phyloP scores from a whole-genome alignment of 2,797 vertebrate species.

The Gambelia wislizenii region DNA sequence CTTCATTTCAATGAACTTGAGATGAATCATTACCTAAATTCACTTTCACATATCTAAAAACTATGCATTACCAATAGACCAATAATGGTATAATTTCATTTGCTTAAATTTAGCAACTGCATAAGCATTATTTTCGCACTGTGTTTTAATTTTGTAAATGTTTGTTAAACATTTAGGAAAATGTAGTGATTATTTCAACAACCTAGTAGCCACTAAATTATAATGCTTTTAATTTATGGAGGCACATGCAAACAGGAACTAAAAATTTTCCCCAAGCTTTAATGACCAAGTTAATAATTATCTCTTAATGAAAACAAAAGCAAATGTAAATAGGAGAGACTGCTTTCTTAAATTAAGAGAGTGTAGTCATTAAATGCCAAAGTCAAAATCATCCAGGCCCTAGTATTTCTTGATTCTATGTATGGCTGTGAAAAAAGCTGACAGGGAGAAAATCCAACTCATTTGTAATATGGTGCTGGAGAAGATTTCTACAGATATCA shows the following conservation, averaged over 20 bases:
- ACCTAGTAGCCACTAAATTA: neutral
- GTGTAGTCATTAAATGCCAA: too few species aligned
- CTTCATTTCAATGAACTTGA: neutral
- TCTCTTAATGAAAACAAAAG: neutral
- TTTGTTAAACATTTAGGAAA: neutral
- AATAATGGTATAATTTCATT: neutral
- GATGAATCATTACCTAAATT: neutral
- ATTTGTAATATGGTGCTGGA: too few species aligned
- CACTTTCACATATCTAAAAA: neutral
- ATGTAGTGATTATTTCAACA: neutral
- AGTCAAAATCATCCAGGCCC: too few species aligned
- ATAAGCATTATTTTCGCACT: neutral
- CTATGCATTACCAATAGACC: neutral
- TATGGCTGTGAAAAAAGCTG: too few species aligned
- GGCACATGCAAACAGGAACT: neutral
- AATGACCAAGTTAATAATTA: conserved; percentile 4
- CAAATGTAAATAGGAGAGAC: neutral
- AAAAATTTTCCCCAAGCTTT: neutral
- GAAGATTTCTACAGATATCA: too few species aligned
- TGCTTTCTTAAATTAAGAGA: neutral
- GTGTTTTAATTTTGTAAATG: neutral
- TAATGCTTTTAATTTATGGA: neutral
- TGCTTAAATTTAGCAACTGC: neutral
- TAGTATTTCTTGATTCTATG: too few species aligned
- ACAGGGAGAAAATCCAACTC: too few species aligned